These are phyloP conservation scores for Psettodes erumei DNA, from an alignment of 2,113 vertebrate species.

Conservation along the genomic window DNA sequence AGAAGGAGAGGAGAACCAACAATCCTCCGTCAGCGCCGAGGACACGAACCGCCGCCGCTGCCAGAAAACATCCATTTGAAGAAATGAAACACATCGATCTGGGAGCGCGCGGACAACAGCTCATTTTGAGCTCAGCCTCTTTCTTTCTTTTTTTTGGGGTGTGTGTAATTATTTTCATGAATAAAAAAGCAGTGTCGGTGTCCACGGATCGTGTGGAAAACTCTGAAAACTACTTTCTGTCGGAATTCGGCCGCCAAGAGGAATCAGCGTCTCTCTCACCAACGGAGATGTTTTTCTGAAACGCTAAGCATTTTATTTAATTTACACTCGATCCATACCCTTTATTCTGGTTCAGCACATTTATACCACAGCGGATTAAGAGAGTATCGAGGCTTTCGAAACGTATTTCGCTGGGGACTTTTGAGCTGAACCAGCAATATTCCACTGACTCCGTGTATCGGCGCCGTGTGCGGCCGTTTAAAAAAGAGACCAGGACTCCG, in stretches of 20 bases:
- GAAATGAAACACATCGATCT: conserved; percentile 59
- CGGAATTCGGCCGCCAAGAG: conserved; percentile 11
- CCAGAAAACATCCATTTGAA: conserved; percentile 39
- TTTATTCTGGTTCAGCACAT: conserved; percentile 64
- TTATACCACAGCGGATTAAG: conserved; percentile 47
- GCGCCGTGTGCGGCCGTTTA: conserved; percentile 48
- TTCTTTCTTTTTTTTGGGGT: too few relatives aligned
- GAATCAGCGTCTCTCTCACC: conserved; percentile 12
- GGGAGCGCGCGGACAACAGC: conserved; percentile 3
- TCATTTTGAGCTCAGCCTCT: conserved; percentile 20
- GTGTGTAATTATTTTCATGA: conserved; percentile 32
- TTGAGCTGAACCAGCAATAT: conserved; percentile 63
- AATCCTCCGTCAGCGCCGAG: conserved; percentile 12
- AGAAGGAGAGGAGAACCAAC: neutral
- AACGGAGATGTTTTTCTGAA: conserved; percentile 29
- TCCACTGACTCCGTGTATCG: conserved; percentile 52
- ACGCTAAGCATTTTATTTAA: conserved; percentile 40
- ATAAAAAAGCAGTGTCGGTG: conserved; percentile 37
- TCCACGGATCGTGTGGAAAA: neutral
- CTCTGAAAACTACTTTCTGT: conserved; percentile 19
- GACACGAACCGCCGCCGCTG: conserved; percentile 20
- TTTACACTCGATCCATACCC: conserved; percentile 36
- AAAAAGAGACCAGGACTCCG: conserved; percentile 52
- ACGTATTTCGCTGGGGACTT: conserved; percentile 38
- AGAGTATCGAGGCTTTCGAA: conserved; percentile 30